These are phyloP conservation scores for Trichopria drosophilae DNA, from an alignment of 2,888 invertebrate species.

Conservation along the genomic window DNA sequence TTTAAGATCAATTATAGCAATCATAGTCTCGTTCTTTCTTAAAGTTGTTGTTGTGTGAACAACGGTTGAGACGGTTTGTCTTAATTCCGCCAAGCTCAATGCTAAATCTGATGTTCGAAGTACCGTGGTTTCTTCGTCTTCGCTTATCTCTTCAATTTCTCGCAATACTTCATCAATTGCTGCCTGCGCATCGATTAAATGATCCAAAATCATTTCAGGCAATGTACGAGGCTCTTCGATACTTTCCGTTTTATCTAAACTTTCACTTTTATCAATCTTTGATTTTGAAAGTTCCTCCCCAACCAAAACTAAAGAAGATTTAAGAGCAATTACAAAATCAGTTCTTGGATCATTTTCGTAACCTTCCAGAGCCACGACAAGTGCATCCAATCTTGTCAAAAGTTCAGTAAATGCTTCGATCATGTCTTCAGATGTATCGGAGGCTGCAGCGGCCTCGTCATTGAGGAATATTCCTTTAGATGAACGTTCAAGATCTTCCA, in stretches of 20 bases:
- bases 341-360: slow-evolving; percentile 48
- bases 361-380: slow-evolving; percentile 47
- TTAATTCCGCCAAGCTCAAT: slow-evolving; percentile 43
- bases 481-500: slow-evolving; percentile 44
- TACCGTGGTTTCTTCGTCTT: slow-evolving; percentile 33
- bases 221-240: slow-evolving; percentile 39
- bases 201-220: slow-evolving; percentile 49
- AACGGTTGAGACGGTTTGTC: slow-evolving; percentile 47
- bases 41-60: slow-evolving; percentile 49
- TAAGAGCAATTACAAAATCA: slow-evolving; percentile 43
- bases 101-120: slow-evolving; percentile 39
- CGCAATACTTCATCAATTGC: slow-evolving; percentile 45
- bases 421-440: slow-evolving; percentile 35
- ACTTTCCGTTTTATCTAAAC: slow-evolving; percentile 14
- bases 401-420: slow-evolving; percentile 44
- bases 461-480: slow-evolving; percentile 26
- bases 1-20: slow-evolving; percentile 45
- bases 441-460: slow-evolving; percentile 8
- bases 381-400: slow-evolving; percentile 44
- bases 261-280: slow-evolving; percentile 16
- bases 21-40: slow-evolving; percentile 45
- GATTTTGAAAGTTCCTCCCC: slow-evolving; percentile 37
- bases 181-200: slow-evolving; percentile 50
- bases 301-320: slow-evolving; percentile 38
- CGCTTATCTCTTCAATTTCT: slow-evolving; percentile 41